These are phyloP conservation scores for Tamias sibiricus DNA, from an alignment of 2,113 vertebrate species.

Conservation along the genomic window DNA sequence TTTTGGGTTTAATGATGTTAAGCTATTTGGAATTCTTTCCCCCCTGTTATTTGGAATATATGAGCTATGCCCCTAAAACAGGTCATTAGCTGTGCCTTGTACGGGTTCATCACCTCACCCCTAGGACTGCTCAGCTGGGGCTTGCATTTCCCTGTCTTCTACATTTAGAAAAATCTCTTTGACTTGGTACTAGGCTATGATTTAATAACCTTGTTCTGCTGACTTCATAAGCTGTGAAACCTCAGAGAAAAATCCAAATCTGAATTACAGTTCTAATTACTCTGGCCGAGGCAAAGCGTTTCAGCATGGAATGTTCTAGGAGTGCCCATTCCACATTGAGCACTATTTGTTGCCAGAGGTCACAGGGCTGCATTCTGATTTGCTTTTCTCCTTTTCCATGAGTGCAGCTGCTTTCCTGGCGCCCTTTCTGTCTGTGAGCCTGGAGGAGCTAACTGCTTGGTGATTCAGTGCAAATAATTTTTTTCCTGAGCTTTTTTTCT, in stretches of 20 bases:
- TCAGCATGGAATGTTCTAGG: conserved; percentile 2
- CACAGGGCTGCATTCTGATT: conserved; percentile 1
- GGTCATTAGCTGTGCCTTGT: conserved; percentile 79
- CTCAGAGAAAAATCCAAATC: conserved; percentile 73
- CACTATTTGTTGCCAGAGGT: conserved; percentile 23
- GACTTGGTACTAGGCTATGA: conserved; percentile 72
- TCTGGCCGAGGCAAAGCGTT: conserved; percentile 20
- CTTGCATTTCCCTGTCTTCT: conserved; percentile 66
- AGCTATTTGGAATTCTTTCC: conserved; percentile 84
- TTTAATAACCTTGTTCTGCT: conserved; percentile 77
- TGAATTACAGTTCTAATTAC: conserved; percentile 75
- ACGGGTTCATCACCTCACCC: conserved; percentile 68
- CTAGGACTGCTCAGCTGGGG: conserved; percentile 70
- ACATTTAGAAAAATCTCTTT: conserved; percentile 64
- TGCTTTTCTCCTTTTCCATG: neutral
- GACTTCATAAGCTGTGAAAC: conserved; percentile 79
- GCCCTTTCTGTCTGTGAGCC: neutral
- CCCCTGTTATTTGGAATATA: conserved; percentile 75
- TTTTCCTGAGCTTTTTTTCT: conserved; percentile 9
- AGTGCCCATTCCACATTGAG: neutral
- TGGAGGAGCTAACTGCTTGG: conserved; percentile 40
- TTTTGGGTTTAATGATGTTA: conserved; percentile 84
- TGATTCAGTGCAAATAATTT: conserved; percentile 41
- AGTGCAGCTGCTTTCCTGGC: neutral
- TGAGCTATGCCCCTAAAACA: conserved; percentile 78